Conservation (phyloP, 2,888 invertebrate species). For the Troglohyphantes excavatus region DNA sequence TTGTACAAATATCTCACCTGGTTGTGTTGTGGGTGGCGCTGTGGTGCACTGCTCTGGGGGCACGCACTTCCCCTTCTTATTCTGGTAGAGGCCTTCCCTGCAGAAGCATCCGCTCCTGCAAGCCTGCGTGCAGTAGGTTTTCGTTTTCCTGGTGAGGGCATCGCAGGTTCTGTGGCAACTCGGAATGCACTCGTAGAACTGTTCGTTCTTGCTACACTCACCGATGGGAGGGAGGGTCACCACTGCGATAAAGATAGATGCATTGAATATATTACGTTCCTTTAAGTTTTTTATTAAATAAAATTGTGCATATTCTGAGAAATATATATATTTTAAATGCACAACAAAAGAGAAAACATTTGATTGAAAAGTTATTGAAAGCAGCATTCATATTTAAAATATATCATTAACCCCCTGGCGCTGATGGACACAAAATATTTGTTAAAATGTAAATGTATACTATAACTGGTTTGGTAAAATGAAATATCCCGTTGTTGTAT, state of each 20-base stretch:
- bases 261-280: too few species aligned
- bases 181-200: constrained; percentile 53
- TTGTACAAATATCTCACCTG: background rate
- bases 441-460: too few species aligned
- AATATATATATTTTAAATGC: too few species aligned
- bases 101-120: constrained; percentile 49
- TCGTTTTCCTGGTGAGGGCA: background rate
- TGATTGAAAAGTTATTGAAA: too few species aligned
- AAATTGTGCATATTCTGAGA: too few species aligned
- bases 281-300: too few species aligned
- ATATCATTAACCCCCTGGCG: too few species aligned
- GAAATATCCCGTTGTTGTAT: too few species aligned
- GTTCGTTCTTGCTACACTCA: background rate
- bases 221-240: background rate
- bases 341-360: too few species aligned
- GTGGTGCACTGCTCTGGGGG: constrained; percentile 2
- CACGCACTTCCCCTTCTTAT: constrained; percentile 53
- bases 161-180: constrained; percentile 35
- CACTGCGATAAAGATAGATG: background rate
- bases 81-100: constrained; percentile 38
- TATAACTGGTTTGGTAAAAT: too few species aligned
- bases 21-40: background rate
- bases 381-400: too few species aligned
- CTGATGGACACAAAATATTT: too few species aligned
- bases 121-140: background rate